Conservation (phyloP, 2,888 invertebrate genomes). For the Apeira syringaria region DNA sequence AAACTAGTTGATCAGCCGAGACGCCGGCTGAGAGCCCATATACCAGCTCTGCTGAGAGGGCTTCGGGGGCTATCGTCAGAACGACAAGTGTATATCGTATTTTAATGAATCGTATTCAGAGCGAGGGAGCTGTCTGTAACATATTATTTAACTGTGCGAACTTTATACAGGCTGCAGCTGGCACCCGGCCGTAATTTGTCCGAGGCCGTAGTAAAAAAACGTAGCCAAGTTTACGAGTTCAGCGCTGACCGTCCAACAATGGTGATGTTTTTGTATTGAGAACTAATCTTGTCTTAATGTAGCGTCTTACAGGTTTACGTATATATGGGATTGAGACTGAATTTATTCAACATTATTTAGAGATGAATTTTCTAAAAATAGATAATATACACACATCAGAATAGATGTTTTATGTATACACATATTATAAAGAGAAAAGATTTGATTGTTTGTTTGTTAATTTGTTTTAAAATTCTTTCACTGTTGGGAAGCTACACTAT, state of each 20-base stretch:
- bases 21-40: too few relatives aligned
- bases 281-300: constrained; percentile 11
- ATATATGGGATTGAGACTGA: background rate
- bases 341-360: too few relatives aligned
- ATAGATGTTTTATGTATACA: too few relatives aligned
- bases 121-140: constrained; percentile 42
- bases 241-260: constrained; percentile 48
- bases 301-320: background rate
- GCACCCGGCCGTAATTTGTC: constrained; percentile 53
- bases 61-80: background rate
- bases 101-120: constrained; percentile 51
- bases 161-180: constrained; percentile 66
- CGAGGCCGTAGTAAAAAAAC: constrained; percentile 53
- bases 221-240: constrained; percentile 49
- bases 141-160: constrained; percentile 62
- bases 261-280: constrained; percentile 41
- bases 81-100: constrained; percentile 20
- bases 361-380: too few relatives aligned
- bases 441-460: too few relatives aligned
- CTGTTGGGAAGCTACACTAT: too few relatives aligned
- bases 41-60: too few relatives aligned
- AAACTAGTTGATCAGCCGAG: too few relatives aligned
- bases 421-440: too few relatives aligned
- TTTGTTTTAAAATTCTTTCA: too few relatives aligned
- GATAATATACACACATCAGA: too few relatives aligned